Evolutionary conservation across 2,797 vertebrate species (phyloP).

Genomic region (Lepus oiostolus): DNA sequence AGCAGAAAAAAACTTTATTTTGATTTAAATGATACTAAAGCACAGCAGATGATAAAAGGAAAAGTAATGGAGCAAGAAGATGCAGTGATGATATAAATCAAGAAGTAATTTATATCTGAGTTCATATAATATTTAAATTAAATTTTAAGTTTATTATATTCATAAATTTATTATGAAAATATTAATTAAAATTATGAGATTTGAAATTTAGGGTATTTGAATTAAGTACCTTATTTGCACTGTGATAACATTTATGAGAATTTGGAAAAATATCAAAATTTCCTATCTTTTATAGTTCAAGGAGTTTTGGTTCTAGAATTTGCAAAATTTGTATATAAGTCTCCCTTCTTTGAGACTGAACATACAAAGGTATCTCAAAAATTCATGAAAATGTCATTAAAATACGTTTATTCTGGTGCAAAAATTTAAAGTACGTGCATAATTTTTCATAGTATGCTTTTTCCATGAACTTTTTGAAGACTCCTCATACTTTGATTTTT

Average conservation of each 20-base stretch:
- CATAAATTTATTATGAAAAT: too few relatives aligned
- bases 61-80: not conserved
- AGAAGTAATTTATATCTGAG: not conserved
- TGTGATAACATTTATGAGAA: not conserved
- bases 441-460: too few relatives aligned
- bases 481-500: not conserved
- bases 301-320: not conserved
- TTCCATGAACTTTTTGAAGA: too few relatives aligned
- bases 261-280: not conserved
- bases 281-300: not conserved
- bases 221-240: not conserved
- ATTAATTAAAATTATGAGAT: too few relatives aligned
- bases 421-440: too few relatives aligned
- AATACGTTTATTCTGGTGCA: too few relatives aligned
- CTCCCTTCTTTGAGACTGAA: not conserved
- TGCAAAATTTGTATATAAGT: not conserved
- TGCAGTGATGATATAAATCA: not conserved
- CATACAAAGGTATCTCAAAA: too few relatives aligned
- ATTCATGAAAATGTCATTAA: too few relatives aligned
- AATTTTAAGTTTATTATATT: too few relatives aligned
- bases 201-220: not conserved
- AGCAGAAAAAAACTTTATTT: not conserved
- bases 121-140: not conserved
- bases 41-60: not conserved
- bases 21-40: not conserved